Evolutionary conservation across 2,113 vertebrate species (phyloP).

Genomic region (Meleagris gallopavo): DNA sequence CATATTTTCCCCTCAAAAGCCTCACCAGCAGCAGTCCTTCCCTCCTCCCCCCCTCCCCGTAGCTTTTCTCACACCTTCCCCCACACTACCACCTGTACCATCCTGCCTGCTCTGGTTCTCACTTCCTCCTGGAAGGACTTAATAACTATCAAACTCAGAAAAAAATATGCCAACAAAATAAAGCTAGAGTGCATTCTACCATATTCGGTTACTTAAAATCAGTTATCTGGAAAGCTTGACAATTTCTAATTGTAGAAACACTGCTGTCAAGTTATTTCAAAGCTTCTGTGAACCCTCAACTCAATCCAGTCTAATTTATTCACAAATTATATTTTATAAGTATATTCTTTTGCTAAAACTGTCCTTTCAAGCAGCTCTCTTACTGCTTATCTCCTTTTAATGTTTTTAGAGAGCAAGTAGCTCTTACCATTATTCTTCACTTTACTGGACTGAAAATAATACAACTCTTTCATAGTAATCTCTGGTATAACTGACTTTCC

Average conservation of each 20-base stretch:
- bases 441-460: conserved; percentile 1
- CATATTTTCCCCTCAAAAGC: not conserved
- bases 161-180: not conserved
- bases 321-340: not conserved
- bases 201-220: not conserved
- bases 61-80: not conserved
- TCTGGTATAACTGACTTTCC: not conserved
- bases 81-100: not conserved
- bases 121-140: not conserved
- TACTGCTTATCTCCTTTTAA: not conserved
- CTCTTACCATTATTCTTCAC: not conserved
- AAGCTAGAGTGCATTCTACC: not conserved
- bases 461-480: not conserved
- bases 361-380: conserved; percentile 4
- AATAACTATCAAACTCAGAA: not conserved
- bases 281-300: not conserved
- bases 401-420: not conserved
- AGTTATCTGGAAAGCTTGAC: not conserved
- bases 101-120: not conserved
- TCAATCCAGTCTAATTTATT: conserved; percentile 14
- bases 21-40: not conserved
- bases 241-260: not conserved
- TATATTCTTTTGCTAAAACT: conserved; percentile 8
- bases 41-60: not conserved
- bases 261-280: not conserved